phyloP scores from a whole-genome alignment of 2,113 vertebrate genomes.

The Malurus elegans region DNA sequence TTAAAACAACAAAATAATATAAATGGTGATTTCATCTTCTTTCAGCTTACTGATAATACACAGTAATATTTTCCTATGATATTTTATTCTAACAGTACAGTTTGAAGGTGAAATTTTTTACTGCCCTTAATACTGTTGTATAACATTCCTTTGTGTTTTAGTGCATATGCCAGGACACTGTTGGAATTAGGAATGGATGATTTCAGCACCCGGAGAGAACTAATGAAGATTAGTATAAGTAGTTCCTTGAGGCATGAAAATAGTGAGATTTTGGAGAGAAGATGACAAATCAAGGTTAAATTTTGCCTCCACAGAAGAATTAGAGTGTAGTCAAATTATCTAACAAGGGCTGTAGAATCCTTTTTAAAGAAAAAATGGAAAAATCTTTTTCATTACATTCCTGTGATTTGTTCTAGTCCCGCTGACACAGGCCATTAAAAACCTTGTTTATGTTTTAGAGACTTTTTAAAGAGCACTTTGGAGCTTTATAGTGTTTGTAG shows the following conservation, averaged over 20 bases:
- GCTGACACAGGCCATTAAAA: slow-evolving; percentile 39
- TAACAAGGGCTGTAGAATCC: not conserved
- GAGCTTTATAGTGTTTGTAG: slow-evolving; percentile 37
- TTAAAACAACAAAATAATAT: not conserved
- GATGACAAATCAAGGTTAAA: not conserved
- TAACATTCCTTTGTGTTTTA: not conserved
- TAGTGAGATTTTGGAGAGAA: not conserved
- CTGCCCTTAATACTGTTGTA: not conserved
- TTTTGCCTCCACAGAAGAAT: not conserved
- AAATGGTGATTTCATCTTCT: not conserved
- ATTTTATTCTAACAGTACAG: not conserved
- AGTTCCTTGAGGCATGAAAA: not conserved
- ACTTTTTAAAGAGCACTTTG: slow-evolving; percentile 26
- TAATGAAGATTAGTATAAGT: not conserved
- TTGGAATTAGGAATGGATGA: not conserved
- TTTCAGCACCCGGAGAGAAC: not conserved
- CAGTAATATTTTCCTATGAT: not conserved
- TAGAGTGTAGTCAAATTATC: not conserved
- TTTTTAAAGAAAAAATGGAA: not conserved
- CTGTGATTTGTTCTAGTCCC: slow-evolving; percentile 11
- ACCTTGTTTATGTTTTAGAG: slow-evolving; percentile 27
- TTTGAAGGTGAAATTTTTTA: not conserved
- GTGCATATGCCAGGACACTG: not conserved
- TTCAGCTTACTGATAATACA: not conserved
- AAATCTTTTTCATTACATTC: not conserved